Evolutionary conservation across 2,797 vertebrate species (phyloP).

Genomic region (Sebastes itinus): DNA sequence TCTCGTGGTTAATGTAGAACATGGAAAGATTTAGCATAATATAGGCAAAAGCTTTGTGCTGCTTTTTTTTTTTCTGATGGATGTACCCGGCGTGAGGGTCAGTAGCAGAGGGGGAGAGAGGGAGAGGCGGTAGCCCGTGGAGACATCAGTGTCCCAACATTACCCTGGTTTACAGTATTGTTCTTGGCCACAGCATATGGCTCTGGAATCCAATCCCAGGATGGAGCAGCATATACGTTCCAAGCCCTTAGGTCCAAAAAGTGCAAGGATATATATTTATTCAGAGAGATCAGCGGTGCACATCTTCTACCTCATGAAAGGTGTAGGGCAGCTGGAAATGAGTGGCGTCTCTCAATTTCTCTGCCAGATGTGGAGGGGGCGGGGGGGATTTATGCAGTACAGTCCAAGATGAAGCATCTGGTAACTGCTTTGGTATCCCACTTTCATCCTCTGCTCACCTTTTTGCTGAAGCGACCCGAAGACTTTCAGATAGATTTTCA

Average conservation of each 20-base stretch:
- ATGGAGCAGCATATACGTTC: conserved; percentile 52
- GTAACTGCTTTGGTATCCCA: conserved; percentile 58
- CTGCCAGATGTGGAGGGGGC: conserved; percentile 68
- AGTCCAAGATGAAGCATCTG: conserved; percentile 62
- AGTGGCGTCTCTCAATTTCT: conserved; percentile 63
- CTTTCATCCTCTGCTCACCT: conserved; percentile 46
- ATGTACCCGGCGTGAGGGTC: conserved; percentile 50
- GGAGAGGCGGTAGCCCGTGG: conserved; percentile 46
- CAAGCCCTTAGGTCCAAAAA: conserved; percentile 58
- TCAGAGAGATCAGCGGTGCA: conserved; percentile 55
- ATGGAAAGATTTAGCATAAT: conserved; percentile 55
- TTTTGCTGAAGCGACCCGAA: conserved; percentile 22
- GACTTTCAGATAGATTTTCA: conserved; percentile 17
- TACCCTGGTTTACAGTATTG: conserved; percentile 67
- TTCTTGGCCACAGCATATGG: conserved; percentile 61
- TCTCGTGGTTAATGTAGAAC: conserved; percentile 60
- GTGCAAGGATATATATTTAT: conserved; percentile 66
- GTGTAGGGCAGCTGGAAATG: conserved; percentile 54
- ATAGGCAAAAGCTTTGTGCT: conserved; percentile 40
- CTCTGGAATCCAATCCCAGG: conserved; percentile 58
- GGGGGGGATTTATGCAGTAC: conserved; percentile 54
- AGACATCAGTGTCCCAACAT: conserved; percentile 61
- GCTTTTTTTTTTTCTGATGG: conserved; percentile 43
- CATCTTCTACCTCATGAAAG: conserved; percentile 56
- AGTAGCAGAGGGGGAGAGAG: conserved; percentile 30